These are phyloP conservation scores for Sitodiplosis mosellana DNA, from an alignment of 1,140 invertebrate genomes.

Conservation along the genomic window DNA sequence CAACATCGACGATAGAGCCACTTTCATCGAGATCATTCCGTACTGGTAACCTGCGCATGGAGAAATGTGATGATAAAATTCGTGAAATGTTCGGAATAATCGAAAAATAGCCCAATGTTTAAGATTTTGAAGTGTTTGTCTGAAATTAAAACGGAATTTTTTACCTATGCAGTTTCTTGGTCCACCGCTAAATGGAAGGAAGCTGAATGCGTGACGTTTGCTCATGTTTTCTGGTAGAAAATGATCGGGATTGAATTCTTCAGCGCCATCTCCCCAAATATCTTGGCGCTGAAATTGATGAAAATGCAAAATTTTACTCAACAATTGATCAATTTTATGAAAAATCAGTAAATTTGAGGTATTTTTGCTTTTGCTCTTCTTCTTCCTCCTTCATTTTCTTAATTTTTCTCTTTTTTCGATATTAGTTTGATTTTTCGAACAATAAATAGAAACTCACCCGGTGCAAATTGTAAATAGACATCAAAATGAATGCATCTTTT, in stretches of 20 bases:
- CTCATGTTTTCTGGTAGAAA: slow-evolving; percentile 35
- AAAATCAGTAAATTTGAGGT: no score
- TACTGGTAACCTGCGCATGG: background rate
- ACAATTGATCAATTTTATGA: no score
- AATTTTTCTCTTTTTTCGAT: no score
- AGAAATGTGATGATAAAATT: no score
- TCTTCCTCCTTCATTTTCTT: no score
- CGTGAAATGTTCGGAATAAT: no score
- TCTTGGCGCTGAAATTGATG: slow-evolving; percentile 13
- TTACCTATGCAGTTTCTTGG: slow-evolving; percentile 39
- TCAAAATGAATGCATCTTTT: background rate
- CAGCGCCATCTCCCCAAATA: slow-evolving; percentile 38
- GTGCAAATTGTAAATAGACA: background rate
- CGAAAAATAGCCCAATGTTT: no score
- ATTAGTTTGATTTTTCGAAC: no score
- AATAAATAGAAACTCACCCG: background rate
- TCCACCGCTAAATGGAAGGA: slow-evolving; percentile 41
- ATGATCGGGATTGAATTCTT: slow-evolving; percentile 45
- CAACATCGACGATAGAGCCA: background rate
- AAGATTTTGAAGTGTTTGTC: no score
- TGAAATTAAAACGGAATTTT: no score
- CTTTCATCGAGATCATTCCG: background rate
- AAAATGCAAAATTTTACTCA: no score
- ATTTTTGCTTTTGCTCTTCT: no score
- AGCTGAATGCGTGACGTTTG: slow-evolving; percentile 29